Conservation (phyloP, 2,797 vertebrate genomes). For the Aselliscus stoliczkanus region DNA sequence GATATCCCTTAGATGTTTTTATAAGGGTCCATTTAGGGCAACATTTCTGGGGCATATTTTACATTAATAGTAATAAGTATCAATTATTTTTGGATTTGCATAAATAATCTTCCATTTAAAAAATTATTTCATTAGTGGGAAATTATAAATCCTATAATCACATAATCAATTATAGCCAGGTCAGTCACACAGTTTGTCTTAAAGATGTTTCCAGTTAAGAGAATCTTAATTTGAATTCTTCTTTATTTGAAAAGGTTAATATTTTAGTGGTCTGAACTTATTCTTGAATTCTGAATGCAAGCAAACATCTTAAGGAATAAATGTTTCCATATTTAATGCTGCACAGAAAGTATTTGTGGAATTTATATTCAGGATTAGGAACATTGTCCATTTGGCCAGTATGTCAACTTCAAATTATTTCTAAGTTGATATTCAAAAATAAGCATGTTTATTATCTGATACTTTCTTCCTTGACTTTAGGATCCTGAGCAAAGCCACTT, state of each 20-base stretch:
- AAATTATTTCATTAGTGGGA: not conserved
- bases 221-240: conserved; percentile 1
- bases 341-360: conserved; percentile 36
- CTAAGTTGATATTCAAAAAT: not conserved
- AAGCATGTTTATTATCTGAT: conserved; percentile 11
- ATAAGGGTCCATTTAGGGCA: not conserved
- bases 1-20: not conserved
- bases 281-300: conserved; percentile 7
- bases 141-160: not conserved
- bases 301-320: conserved; percentile 51
- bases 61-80: not conserved
- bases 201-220: conserved; percentile 21
- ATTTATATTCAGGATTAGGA: conserved; percentile 13
- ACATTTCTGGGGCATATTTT: not conserved
- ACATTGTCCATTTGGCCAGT: not conserved
- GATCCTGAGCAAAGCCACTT: conserved; percentile 80
- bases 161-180: not conserved
- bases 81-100: not conserved
- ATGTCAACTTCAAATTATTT: conserved; percentile 1
- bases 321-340: conserved; percentile 1
- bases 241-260: conserved; percentile 47
- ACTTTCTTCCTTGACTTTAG: conserved; percentile 72
- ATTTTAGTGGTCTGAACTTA: not conserved
- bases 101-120: conserved; percentile 18
- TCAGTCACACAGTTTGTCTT: not conserved